Conservation (phyloP, 53 echinoderm and acorn worm species). For the Holothuria scabra region DNA sequence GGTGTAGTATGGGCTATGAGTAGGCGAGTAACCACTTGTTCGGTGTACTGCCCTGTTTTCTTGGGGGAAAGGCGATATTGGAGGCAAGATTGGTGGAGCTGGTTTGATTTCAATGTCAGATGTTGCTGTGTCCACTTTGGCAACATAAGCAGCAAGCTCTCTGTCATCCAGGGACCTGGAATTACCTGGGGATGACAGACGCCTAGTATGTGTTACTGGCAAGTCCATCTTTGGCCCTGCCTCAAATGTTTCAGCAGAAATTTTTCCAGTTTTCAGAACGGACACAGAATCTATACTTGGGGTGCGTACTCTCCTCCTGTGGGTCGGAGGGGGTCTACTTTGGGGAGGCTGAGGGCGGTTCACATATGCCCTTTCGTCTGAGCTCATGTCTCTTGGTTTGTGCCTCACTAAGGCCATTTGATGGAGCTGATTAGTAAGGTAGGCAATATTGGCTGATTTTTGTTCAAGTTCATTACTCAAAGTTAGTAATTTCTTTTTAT, state of each 20-base stretch:
- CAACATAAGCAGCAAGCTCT: constrained; percentile 67
- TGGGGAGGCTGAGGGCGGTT: constrained; percentile 77
- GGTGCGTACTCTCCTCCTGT: constrained; percentile 45
- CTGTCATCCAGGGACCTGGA: constrained; percentile 21
- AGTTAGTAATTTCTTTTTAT: constrained; percentile 61
- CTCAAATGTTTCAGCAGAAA: constrained; percentile 19
- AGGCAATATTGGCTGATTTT: constrained; percentile 85
- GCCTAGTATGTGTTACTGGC: not conserved
- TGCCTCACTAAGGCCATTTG: constrained; percentile 69
- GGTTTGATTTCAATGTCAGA: constrained; percentile 70
- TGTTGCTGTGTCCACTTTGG: constrained; percentile 45
- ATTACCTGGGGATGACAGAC: constrained; percentile 22
- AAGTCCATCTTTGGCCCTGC: constrained; percentile 5
- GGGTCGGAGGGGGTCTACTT: constrained; percentile 61
- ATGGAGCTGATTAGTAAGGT: constrained; percentile 88
- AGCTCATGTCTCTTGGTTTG: constrained; percentile 6
- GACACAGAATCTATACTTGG: constrained; percentile 34
- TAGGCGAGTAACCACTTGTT: not conserved
- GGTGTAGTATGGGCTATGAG: constrained; percentile 29
- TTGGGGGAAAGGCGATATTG: constrained; percentile 60
- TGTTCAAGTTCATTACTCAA: constrained; percentile 79
- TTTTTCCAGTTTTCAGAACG: constrained; percentile 12
- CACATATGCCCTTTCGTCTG: constrained; percentile 6
- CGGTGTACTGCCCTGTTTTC: constrained; percentile 18
- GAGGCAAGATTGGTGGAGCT: constrained; percentile 73